Conservation (phyloP, 2,113 vertebrate genomes). For the Heterocephalus glaber region DNA sequence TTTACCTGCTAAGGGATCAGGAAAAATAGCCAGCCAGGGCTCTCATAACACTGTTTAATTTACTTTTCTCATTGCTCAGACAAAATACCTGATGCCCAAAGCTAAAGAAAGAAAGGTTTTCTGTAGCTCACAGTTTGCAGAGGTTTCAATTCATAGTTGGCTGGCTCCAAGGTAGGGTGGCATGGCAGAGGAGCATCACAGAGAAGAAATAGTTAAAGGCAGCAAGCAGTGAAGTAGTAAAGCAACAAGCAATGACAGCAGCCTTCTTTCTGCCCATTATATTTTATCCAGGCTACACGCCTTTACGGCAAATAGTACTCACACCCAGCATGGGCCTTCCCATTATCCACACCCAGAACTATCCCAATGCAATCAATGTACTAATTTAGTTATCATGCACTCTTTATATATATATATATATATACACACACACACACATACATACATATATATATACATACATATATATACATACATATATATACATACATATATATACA, state of each 20-base stretch:
- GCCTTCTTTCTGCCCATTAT: neutral
- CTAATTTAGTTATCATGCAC: neutral
- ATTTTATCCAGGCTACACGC: neutral
- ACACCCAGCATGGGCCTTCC: neutral
- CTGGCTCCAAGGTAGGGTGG: neutral
- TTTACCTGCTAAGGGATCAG: neutral
- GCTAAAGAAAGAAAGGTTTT: neutral
- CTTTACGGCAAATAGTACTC: neutral
- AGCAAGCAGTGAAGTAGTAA: neutral
- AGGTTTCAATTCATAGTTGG: neutral
- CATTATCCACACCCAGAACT: neutral
- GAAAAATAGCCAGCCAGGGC: neutral
- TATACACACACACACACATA: too few species aligned
- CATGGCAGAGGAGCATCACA: neutral
- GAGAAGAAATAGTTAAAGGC: neutral
- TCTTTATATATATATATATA: too few species aligned
- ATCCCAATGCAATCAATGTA: neutral
- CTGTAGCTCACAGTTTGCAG: too few species aligned
- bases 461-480: too few species aligned
- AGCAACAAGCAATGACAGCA: neutral
- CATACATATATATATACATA: too few species aligned
- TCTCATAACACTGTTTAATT: neutral
- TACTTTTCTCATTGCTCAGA: neutral
- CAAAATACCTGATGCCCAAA: neutral
- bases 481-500: too few species aligned